phyloP scores from a whole-genome alignment of 2,888 invertebrate species.

The Hirudinaria manillensis region DNA sequence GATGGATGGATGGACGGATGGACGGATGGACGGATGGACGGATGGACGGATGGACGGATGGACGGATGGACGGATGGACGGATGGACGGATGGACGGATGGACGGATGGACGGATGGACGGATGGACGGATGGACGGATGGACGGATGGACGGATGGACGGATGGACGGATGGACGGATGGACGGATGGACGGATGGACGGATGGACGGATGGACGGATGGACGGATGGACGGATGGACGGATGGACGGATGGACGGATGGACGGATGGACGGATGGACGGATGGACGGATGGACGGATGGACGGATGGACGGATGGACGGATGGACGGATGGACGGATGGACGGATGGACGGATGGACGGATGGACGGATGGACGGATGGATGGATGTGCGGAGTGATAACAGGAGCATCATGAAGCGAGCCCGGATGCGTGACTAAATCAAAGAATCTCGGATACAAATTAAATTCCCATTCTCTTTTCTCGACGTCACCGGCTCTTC shows the following conservation, averaged over 20 bases:
- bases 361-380: background rate
- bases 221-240: background rate
- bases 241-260: too few species aligned
- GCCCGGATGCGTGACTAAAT: slow-evolving; percentile 2
- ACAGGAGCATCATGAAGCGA: slow-evolving; percentile 1
- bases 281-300: background rate
- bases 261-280: too few species aligned
- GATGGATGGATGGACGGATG: background rate
- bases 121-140: too few species aligned
- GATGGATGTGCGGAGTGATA: slow-evolving; percentile 2
- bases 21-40: background rate
- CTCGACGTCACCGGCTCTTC: background rate
- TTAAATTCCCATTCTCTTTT: slow-evolving; percentile 6
- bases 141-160: background rate
- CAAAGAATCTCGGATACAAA: slow-evolving; percentile 4
- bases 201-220: background rate
- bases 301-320: background rate
- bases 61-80: background rate
- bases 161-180: background rate
- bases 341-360: background rate
- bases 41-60: background rate
- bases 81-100: background rate
- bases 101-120: too few species aligned
- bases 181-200: background rate
- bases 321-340: background rate